Conservation (phyloP, 2,888 invertebrate genomes). For the Phalangium opilio region DNA sequence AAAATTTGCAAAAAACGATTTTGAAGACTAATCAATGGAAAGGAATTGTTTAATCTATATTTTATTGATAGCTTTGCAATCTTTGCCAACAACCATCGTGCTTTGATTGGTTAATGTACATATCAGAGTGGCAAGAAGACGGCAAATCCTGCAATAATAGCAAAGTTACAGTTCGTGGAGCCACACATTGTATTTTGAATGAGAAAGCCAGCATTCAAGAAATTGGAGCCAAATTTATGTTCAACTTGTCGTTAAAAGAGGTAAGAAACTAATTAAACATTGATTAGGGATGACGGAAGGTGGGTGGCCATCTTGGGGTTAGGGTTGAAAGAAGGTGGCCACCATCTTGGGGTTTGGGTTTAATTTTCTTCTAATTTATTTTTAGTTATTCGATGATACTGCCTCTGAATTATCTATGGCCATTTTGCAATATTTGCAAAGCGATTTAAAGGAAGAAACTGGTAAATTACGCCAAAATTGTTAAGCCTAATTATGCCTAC, state of each 20-base stretch:
- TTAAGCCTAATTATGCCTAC: too few species aligned
- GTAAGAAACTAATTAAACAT: too few species aligned
- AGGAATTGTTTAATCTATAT: neutral
- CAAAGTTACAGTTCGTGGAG: constrained; percentile 62
- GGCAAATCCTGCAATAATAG: constrained; percentile 64
- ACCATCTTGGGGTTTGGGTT: too few species aligned
- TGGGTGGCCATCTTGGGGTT: too few species aligned
- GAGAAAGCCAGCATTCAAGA: constrained; percentile 53
- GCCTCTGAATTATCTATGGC: constrained; percentile 85
- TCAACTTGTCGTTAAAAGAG: constrained; percentile 87
- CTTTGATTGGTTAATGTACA: constrained; percentile 84
- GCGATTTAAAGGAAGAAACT: constrained; percentile 57
- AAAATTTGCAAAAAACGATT: constrained; percentile 32
- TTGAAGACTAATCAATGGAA: constrained; percentile 12
- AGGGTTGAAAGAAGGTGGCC: too few species aligned
- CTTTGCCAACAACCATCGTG: constrained; percentile 74
- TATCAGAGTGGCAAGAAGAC: constrained; percentile 64
- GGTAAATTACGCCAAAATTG: too few species aligned
- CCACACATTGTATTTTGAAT: constrained; percentile 61
- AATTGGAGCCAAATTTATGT: constrained; percentile 66
- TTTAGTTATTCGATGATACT: constrained; percentile 80
- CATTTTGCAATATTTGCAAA: constrained; percentile 67
- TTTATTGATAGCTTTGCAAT: constrained; percentile 54
- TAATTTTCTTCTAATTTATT: too few species aligned
- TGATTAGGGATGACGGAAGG: too few species aligned